These are phyloP conservation scores for Hippopotamyrus pictus DNA, from an alignment of 2,797 vertebrate genomes.

Conservation along the genomic window DNA sequence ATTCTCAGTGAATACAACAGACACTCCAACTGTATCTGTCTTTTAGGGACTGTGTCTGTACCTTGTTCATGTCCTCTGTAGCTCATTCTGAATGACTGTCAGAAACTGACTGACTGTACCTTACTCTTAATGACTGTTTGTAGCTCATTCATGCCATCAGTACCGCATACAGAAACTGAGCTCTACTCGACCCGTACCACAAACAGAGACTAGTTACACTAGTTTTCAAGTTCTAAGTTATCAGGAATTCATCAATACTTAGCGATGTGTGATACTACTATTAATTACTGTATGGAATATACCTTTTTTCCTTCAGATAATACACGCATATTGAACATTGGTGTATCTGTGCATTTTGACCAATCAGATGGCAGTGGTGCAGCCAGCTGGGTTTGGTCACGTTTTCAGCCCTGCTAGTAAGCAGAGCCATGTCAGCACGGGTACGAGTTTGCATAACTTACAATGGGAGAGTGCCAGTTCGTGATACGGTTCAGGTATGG, in stretches of 20 bases:
- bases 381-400: not conserved
- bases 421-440: not conserved
- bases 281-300: not conserved
- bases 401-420: not conserved
- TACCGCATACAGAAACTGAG: not conserved
- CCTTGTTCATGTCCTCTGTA: not conserved
- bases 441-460: not conserved
- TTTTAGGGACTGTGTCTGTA: not conserved
- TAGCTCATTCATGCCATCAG: not conserved
- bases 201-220: not conserved
- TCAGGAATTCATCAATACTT: not conserved
- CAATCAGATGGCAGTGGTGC: not conserved
- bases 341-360: not conserved
- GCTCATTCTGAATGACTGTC: not conserved
- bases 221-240: not conserved
- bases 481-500: not conserved
- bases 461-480: not conserved
- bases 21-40: not conserved
- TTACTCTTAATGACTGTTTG: not conserved
- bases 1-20: not conserved
- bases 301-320: not conserved
- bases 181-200: not conserved
- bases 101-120: not conserved
- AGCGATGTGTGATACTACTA: not conserved
- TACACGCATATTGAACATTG: too few species aligned